These are phyloP conservation scores for Coryphaenoides rupestris DNA, from an alignment of 2,113 vertebrate species.

Conservation along the genomic window DNA sequence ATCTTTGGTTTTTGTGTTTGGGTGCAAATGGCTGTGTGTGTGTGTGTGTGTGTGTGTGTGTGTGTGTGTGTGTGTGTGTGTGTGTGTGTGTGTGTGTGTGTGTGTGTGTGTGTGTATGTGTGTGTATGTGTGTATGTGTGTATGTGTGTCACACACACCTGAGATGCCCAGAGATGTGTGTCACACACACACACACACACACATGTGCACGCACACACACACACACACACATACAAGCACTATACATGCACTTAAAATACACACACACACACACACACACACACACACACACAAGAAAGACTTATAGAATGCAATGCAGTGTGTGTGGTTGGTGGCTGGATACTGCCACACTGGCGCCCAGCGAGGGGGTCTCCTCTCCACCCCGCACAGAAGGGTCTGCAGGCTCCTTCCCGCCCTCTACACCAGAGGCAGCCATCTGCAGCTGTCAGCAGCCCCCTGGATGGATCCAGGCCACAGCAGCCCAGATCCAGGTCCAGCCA, in stretches of 20 bases:
- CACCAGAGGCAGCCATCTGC: too few relatives aligned
- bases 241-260: background rate
- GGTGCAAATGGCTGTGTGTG: conserved; percentile 1
- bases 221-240: background rate
- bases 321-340: too few relatives aligned
- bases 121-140: conserved; percentile 17
- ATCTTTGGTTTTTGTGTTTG: background rate
- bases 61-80: conserved; percentile 7
- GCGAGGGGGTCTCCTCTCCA: too few relatives aligned
- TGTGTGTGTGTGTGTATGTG: conserved; percentile 23
- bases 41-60: conserved; percentile 13
- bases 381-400: too few relatives aligned
- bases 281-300: background rate
- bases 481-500: too few relatives aligned
- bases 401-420: too few relatives aligned
- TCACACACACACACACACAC: conserved; percentile 10
- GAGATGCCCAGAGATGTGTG: too few relatives aligned
- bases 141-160: too few relatives aligned
- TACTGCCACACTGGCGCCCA: too few relatives aligned
- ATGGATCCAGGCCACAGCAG: too few relatives aligned
- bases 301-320: too few relatives aligned
- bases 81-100: conserved; percentile 8
- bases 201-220: conserved; percentile 1
- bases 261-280: conserved; percentile 4
- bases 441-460: too few relatives aligned